Evolutionary conservation across 2,113 vertebrate species (phyloP).

Genomic region (Ivindomyrus marchei): DNA sequence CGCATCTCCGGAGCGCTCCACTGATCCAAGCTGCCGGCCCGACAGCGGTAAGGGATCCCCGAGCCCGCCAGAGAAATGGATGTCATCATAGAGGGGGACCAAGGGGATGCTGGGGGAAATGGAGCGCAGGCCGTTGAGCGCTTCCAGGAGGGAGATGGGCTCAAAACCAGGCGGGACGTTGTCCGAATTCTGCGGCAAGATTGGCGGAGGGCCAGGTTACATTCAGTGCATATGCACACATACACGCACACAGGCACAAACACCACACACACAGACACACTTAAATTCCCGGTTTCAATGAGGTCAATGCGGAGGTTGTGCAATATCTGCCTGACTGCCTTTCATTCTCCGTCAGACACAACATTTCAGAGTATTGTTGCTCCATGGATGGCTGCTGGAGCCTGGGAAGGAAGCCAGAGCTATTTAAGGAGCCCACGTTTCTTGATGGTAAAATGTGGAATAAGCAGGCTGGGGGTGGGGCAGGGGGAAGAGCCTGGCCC

Average conservation of each 20-base stretch:
- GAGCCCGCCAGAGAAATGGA: conserved; percentile 63
- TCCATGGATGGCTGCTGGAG: neutral
- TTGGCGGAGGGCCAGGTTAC: neutral
- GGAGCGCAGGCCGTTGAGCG: conserved; percentile 71
- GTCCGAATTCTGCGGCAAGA: conserved; percentile 60
- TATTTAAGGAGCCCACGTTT: conserved; percentile 7
- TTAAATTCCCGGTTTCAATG: neutral
- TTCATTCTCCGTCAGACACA: neutral
- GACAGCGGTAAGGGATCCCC: conserved; percentile 59
- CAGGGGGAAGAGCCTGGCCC: neutral
- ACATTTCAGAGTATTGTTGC: neutral
- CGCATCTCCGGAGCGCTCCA: conserved; percentile 55
- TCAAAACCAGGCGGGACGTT: conserved; percentile 77
- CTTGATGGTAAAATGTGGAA: neutral
- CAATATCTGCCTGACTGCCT: neutral
- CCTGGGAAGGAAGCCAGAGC: neutral
- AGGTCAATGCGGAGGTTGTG: neutral
- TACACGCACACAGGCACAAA: neutral
- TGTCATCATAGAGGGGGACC: conserved; percentile 76
- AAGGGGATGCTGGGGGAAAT: conserved; percentile 65
- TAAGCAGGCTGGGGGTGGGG: neutral
- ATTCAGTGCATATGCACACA: neutral
- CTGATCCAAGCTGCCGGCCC: conserved; percentile 52
- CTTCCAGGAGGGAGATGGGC: conserved; percentile 79
- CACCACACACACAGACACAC: neutral